Base-by-base conservation (phyloP, 1,140 invertebrate species). In the Goniozus legneri region DNA sequence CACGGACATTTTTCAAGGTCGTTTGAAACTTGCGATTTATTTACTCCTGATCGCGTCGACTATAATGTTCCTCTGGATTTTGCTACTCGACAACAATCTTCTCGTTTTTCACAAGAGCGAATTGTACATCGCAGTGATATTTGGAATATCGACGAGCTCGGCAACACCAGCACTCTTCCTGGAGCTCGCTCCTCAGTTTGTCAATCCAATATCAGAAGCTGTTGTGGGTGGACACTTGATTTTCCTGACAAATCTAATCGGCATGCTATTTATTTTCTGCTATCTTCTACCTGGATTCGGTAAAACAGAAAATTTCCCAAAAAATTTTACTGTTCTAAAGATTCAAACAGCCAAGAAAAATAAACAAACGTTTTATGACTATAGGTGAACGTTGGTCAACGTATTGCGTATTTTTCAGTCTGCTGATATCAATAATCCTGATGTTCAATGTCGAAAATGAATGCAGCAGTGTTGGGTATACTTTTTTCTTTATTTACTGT, bases 161-260 rank as follows among this genome's bases (percentile, higher is more conserved):
- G 72, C 76, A 10, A 67, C 70, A 1, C 58, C 67, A 1, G 75
- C 79, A 1, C 54, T 80, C 10, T 79, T 77, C 51, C 72, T 73
- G 38, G 77, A 80, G 50, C 59, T 80, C 21, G 71, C 70, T 3
- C 73, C 75, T 16, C 79, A 81, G 63, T 64, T 75, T 8, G 68
- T 74, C 8, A 79, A 75, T 58, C 79, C 79, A 1, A 62, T 79
- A 2, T 68, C 75, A 2, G 79, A 80, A 60, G 75, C 71, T 2
- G 62, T 79, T 10, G 71, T 77, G 15, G 72, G 73, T 4, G 75
- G 75, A 15, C 70, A 72, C 52, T 65, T 79, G 56, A 77, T 73
- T 22, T 71, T 76, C 40, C 43, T 69, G 32, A 73, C 64, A 47
- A 79, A 79, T 50, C 21, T 76, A 15, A 41, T 73, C 33, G 69